Base-by-base conservation (phyloP, 1,140 invertebrate genomes). In the Temnothorax nylanderi region DNA sequence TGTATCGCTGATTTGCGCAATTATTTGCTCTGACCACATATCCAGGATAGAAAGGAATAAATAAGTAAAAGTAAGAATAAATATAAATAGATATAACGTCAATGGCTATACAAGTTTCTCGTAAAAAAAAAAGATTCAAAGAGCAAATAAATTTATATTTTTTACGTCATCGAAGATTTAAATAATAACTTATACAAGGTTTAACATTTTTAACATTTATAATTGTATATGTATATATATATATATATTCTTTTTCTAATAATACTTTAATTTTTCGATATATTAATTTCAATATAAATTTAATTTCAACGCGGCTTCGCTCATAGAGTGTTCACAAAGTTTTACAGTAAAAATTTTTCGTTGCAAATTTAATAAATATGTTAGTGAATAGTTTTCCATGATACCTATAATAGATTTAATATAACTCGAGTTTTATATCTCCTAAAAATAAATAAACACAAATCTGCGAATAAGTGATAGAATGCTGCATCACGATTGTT, bases 201-300 rank as follows among this genome's bases (percentile, higher is more conserved):
- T 34, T 6, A 72, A 72, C 26, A 72, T 51, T n/a, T 72, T 51
- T 72, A 44, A 67, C 1, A 26, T 26, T 26, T 44, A 13, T 47
- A 67, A 67, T 69, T 51, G 4, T 71, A 1, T 65, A 72, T 34
- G 3, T 65, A 72, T 34, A 54, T 72, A 51, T 18, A 49, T 1
- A 54, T 54, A 51, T 18, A 49, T 1, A 54, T 6, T 26, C 26
- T 26, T 26, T 72, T 37, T n/a, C n/a, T 13, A 2, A 54, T 37
- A 74, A 32, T 56, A 51, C 10, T 54, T 76, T 74, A 37, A 56
- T 18, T 67, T 67, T 47, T 77, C 4, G 18, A 47, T 34, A 54
- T 10, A 47, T 47, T 47, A 47, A 64, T 11, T n/a, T 64, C 7
- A 32, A 47, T 10, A 34, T 62, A 47, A 47, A 47, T 60, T 21